Evolutionary conservation across 2,797 vertebrate genomes (phyloP).

Genomic region (Chromis chromis): DNA sequence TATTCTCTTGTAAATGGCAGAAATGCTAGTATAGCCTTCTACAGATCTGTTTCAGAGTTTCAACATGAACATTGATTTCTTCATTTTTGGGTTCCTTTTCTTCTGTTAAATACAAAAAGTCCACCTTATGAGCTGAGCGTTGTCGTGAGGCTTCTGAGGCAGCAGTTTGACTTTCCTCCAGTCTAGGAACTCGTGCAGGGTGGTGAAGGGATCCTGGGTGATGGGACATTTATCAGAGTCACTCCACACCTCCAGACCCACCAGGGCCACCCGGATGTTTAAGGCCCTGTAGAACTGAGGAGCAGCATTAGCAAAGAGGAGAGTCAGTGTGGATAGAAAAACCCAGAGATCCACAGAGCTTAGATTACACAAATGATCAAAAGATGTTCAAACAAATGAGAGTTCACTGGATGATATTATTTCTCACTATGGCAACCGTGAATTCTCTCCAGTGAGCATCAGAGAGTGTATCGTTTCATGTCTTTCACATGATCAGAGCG

Average conservation of each 20-base stretch:
- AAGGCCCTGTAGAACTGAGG: slow-evolving; percentile 93
- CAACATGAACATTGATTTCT: background rate
- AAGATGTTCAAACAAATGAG: slow-evolving; percentile 15
- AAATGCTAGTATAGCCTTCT: background rate
- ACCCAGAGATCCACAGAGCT: slow-evolving; percentile 2
- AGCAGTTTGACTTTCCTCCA: slow-evolving; percentile 97
- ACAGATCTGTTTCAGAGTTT: background rate
- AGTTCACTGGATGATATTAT: slow-evolving; percentile 12
- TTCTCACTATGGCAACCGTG: background rate
- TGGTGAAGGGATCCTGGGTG: slow-evolving; percentile 95
- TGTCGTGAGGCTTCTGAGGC: slow-evolving; percentile 95
- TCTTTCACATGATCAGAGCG: slow-evolving; percentile 27
- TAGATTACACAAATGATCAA: slow-evolving; percentile 18
- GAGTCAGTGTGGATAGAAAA: slow-evolving; percentile 1
- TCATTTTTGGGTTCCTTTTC: background rate
- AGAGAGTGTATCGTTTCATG: background rate
- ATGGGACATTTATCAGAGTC: slow-evolving; percentile 94
- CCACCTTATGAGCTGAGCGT: slow-evolving; percentile 97
- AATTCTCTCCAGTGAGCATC: slow-evolving; percentile 7
- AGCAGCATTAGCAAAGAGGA: background rate
- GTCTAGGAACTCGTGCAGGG: slow-evolving; percentile 97
- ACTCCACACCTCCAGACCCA: slow-evolving; percentile 97
- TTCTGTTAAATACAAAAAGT: background rate
- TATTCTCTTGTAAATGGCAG: too few relatives aligned
- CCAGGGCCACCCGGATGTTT: slow-evolving; percentile 95